Evolutionary conservation across 1,140 invertebrate genomes (phyloP).

Genomic region (Cyclina sinensis): DNA sequence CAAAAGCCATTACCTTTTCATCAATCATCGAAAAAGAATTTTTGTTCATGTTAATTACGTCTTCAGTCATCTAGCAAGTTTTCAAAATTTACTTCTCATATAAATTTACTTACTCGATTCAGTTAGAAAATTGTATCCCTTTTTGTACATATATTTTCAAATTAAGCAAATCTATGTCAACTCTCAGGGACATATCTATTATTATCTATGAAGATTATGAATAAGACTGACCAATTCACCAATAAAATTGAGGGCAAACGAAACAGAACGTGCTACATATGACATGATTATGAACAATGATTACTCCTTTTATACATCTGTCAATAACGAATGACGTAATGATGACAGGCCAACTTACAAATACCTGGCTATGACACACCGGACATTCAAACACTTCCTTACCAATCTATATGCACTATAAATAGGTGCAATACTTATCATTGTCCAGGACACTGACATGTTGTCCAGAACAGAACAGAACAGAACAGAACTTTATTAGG

Average conservation of each 20-base stretch:
- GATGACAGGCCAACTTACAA: conserved; percentile 5
- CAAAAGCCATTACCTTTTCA: too few relatives aligned
- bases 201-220: neutral
- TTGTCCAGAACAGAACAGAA: too few relatives aligned
- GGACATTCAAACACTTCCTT: neutral
- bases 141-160: too few relatives aligned
- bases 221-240: neutral
- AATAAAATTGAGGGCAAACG: neutral
- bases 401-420: neutral
- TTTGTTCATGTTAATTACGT: conserved; percentile 5
- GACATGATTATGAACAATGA: conserved; percentile 8
- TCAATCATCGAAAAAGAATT: neutral
- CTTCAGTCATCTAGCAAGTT: neutral
- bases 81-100: neutral
- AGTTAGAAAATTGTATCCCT: too few relatives aligned
- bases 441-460: neutral
- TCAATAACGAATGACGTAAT: conserved; percentile 39
- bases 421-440: neutral
- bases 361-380: neutral
- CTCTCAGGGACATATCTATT: too few relatives aligned
- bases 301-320: neutral
- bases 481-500: too few relatives aligned
- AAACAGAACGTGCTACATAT: conserved; percentile 22
- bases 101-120: too few relatives aligned
- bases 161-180: too few relatives aligned